Evolutionary conservation across 1,140 invertebrate species (phyloP).

Genomic region (Tigriopus japonicus): DNA sequence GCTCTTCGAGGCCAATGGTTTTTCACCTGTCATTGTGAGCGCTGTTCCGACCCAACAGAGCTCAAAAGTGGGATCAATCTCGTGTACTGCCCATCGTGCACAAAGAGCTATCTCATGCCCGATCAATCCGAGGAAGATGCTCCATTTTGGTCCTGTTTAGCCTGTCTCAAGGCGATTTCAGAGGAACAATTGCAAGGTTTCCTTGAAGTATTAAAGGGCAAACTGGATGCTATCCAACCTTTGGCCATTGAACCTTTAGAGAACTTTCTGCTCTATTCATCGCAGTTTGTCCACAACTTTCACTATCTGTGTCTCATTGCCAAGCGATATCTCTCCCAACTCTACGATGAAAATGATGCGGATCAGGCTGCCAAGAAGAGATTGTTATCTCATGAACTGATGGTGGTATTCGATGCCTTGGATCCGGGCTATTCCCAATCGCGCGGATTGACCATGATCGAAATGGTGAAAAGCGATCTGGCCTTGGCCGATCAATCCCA

Average conservation of each 20-base stretch:
- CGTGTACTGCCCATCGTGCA: background rate
- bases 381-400: background rate
- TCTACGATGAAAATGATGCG: background rate
- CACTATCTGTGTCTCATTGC: background rate
- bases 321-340: background rate
- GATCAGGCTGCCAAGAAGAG: background rate
- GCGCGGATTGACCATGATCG: background rate
- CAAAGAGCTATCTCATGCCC: background rate
- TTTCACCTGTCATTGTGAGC: background rate
- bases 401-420: background rate
- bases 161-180: background rate
- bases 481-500: too few relatives aligned
- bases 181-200: background rate
- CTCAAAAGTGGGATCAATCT: background rate
- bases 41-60: constrained; percentile 6
- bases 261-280: background rate
- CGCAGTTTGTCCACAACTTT: background rate
- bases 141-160: background rate
- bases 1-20: background rate
- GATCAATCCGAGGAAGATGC: background rate
- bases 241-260: background rate
- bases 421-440: background rate
- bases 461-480: background rate
- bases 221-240: background rate
- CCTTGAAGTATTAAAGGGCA: background rate